Evolutionary conservation across 1,140 invertebrate species (phyloP), one percentile per base, ranked within the genome.

Genomic region (Schlechtendalia chinensis): DNA sequence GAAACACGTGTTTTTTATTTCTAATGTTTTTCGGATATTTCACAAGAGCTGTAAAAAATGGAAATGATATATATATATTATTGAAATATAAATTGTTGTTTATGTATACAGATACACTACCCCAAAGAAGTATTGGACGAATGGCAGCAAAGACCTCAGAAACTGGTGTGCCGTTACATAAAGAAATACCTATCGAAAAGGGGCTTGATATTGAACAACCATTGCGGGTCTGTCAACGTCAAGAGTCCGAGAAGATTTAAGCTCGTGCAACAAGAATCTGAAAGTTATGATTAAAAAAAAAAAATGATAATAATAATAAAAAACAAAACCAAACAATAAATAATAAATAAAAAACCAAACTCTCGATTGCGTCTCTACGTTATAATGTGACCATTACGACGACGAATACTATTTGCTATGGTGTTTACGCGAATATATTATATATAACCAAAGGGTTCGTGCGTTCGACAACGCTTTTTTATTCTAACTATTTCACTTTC

Each of bases 71-170:
- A 39, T 39, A 39, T 39, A 39, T 39, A 39, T n/a, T n/a, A 39
- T 39, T 39, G 3, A 39, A 39, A 39, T 8, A 10, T 3, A 5
- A 71, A 24, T 56, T 54, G 3, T 58, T 0, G 4, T 45, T 45
- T 19, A 65, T 72, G 80, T 32, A 84, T 86, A 17, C 84, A 94
- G 93, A 93, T 96, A 1, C 89, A 92, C 81, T 91, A 93, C 45
- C 91, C 94, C 1, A 96, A 98, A 85, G 93, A 95, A 85, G 92
- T 94, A 0, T 86, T 98, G 83, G 91, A 96, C 82, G 94, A 97
- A 84, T 98, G 94, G 93, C 96, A 99, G 85, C 88, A 92, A 79
- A 89, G 97, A 83, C 97, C 98, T 0, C 96, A 97, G 84, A 90
- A 90, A 83, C 87, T 99, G 27, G 91, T 98, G 0, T 90, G 92